Evolutionary conservation across 2,113 vertebrate species (phyloP), one percentile per base, ranked within the genome.

Genomic region (Cheirogaleus medius): DNA sequence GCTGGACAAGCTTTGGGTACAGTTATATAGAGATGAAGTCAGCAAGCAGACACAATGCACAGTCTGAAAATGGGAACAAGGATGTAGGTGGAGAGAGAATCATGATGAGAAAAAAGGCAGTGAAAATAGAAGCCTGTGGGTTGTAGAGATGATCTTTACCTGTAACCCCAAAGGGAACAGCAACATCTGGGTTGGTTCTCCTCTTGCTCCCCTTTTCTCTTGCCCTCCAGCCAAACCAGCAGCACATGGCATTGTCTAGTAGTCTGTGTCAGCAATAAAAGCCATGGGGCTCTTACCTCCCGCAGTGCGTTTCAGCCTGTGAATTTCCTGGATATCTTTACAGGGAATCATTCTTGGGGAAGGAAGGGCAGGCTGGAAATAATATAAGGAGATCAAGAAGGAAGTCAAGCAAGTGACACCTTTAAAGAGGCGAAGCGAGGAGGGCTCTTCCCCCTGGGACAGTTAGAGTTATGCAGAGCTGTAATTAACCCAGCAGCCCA

Each of bases 401-500:
- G 95, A 97, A 98, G 93, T 96, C 96, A 97, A 95, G 95, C 97
- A 96, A 97, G 95, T 94, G 95, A 98, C 97, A 97, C 97, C 95
- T 97, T 97, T 92, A 97, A 97, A 97, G 84, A 94, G 96, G 93
- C 78, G 11, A 95, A 82, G 96, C 7, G 6, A 95, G 87, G 83
- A 69, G 1, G 86, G 84, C 96, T 64, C 64, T 73, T 32, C 90
- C 90, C 90, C 90, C 27, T 0, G 87, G 96, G 97, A 95, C 95
- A 68, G 93, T 60, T 27, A 87, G 96, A 98, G 96, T 91, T 96
- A 89, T 97, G 96, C 97, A 93, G 97, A 95, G 96, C 96, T 93
- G 96, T 98, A 97, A 98, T 98, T 97, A 98, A 97, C 97, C 96
- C 95, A 82, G 98, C 95, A 95, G 95, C 97, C 93, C 97, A 77